Evolutionary conservation across 2,888 invertebrate genomes (phyloP).

Genomic region (Julus scanicus): DNA sequence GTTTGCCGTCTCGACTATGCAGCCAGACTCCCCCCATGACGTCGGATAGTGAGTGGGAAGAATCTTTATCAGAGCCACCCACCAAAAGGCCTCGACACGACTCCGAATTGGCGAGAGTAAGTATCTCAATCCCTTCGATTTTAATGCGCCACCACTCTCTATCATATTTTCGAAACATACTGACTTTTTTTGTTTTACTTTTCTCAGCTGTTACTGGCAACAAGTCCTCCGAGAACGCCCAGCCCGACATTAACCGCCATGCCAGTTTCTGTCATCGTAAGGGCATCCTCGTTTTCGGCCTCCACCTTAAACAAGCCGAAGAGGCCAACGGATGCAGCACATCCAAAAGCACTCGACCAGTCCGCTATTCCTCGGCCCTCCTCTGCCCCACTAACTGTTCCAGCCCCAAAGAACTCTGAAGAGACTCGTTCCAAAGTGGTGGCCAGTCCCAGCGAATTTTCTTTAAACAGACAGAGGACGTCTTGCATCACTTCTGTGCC

Average conservation of each 20-base stretch:
- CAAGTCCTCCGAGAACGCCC: conserved; percentile 60
- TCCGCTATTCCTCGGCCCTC: conserved; percentile 61
- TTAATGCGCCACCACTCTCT: background rate
- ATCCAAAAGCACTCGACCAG: background rate
- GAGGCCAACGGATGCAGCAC: background rate
- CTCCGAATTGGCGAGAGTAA: conserved; percentile 60
- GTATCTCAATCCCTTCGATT: background rate
- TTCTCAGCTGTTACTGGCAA: conserved; percentile 65
- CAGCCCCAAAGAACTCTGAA: background rate
- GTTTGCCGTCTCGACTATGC: conserved; percentile 63
- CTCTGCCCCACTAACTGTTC: conserved; percentile 22
- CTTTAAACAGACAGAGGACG: conserved; percentile 62
- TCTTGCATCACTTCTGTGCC: conserved; percentile 44
- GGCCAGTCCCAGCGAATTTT: conserved; percentile 58
- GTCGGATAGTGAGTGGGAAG: conserved; percentile 80
- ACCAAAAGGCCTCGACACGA: conserved; percentile 58
- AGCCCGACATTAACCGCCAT: conserved; percentile 62
- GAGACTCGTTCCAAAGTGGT: background rate
- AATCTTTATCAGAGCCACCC: conserved; percentile 71
- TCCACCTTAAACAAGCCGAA: conserved; percentile 47
- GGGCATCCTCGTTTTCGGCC: conserved; percentile 74
- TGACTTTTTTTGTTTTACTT: conserved; percentile 49
- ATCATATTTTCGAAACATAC: background rate
- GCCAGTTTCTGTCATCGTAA: conserved; percentile 84
- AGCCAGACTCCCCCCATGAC: conserved; percentile 81